A percentile compares a stretch with the other conserved stretches of the same genome.
phyloP scores from a whole-genome alignment of 2,888 invertebrate genomes.

The Cephus sareptanus region DNA sequence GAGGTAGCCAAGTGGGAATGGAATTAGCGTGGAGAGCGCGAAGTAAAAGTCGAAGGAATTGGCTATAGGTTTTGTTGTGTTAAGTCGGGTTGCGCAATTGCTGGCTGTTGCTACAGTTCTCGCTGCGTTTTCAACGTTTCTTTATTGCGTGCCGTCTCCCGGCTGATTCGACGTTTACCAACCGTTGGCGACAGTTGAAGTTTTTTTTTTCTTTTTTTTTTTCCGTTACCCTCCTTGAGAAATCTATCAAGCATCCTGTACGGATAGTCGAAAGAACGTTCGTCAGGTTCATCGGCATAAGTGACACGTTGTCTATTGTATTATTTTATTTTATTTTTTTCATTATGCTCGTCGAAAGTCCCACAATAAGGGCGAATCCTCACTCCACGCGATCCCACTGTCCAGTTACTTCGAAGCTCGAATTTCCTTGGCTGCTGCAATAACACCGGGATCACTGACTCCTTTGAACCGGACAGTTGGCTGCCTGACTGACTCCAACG shows the following conservation, averaged over 20 bases:
- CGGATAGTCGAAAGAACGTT: not conserved
- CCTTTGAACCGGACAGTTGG: not conserved
- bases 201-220: not conserved
- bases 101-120: slow-evolving; percentile 15
- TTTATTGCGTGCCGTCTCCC: slow-evolving; percentile 11
- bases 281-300: not conserved
- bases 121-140: slow-evolving; percentile 27
- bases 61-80: slow-evolving; percentile 30
- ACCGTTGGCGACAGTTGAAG: not conserved
- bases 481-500: not conserved
- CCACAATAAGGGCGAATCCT: not conserved
- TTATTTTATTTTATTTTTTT: not conserved
- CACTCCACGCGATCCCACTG: not conserved
- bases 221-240: not conserved
- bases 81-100: slow-evolving; percentile 4
- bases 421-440: not conserved
- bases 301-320: not conserved
- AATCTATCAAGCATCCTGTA: not conserved
- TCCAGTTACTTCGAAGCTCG: not conserved
- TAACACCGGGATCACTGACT: not conserved
- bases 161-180: not conserved
- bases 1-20: not conserved
- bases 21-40: not conserved
- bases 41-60: slow-evolving; percentile 25
- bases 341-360: too few relatives aligned